Base-by-base conservation (phyloP, 2,113 vertebrate genomes). In the Triplophysa siluroides region DNA sequence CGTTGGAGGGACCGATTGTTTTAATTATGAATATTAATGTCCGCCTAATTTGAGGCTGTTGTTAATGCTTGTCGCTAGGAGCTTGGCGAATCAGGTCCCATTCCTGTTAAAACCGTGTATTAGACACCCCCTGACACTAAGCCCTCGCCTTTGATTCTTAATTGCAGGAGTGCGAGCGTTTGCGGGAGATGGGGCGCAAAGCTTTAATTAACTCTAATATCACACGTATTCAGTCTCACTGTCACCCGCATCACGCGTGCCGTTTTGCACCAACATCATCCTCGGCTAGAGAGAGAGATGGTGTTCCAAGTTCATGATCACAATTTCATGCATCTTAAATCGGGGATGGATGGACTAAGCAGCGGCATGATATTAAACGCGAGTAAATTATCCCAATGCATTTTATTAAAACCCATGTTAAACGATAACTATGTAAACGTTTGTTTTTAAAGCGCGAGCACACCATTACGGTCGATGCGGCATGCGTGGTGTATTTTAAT, bases 131-230 rank as follows among this genome's bases (percentile, higher is more conserved):
- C 88, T 90, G 92, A 93, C 92, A 93, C 93, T 93, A 94, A 93
- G 91, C 92, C 91, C 91, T 92, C 86, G 91, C 92, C 92, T 93
- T 93, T 93, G 92, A 93, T 93, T 94, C 91, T 92, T 94, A 94
- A 93, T 94, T 94, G 93, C 92, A 92, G 90, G 90, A 93, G 92
- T 91, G 89, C 87, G 90, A 91, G 92, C 89, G 85, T 93, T 92
- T 89, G 91, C 92, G 88, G 91, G 88, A 92, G 91, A 93, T 90
- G 90, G 92, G 92, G 91, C 86, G 91, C 90, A 93, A 92, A 92
- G 92, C 92, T 92, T 93, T 94, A 94, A 94, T 93, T 93, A 94
- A 93, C 93, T 93, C 90, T 90, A 92, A 94, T 93, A 93, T 92
- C 91, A 90, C 92, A 92, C 92, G 73, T 83, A 89, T 93, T 93